Evolutionary conservation across 2,113 vertebrate species (phyloP).

Genomic region (Agapornis roseicollis): DNA sequence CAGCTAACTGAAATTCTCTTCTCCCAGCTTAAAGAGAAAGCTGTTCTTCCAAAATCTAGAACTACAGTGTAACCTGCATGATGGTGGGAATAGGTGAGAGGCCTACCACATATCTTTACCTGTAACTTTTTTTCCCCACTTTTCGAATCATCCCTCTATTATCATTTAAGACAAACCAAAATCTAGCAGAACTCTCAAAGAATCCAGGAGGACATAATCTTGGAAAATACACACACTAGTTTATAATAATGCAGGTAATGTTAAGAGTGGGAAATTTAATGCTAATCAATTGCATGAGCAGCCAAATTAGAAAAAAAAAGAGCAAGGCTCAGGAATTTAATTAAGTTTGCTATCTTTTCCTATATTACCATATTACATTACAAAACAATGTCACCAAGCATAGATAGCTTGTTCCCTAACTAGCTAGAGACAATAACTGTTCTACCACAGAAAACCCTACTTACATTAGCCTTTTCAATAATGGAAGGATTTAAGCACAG

Average conservation of each 20-base stretch:
- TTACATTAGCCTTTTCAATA: not conserved
- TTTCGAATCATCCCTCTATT: not conserved
- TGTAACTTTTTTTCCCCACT: not conserved
- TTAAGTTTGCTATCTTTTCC: too few relatives aligned
- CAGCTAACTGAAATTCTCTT: not conserved
- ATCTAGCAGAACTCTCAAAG: not conserved
- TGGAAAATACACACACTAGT: not conserved
- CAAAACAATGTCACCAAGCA: not conserved
- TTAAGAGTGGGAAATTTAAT: not conserved
- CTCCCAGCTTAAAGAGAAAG: not conserved
- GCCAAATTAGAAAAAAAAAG: not conserved
- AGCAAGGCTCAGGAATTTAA: not conserved
- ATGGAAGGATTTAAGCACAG: not conserved
- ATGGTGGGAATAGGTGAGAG: not conserved
- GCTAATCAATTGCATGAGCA: not conserved
- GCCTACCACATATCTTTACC: not conserved
- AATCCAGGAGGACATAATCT: not conserved
- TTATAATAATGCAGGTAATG: not conserved
- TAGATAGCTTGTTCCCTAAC: not conserved
- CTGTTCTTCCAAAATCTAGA: not conserved
- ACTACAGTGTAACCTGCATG: not conserved
- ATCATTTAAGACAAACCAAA: not conserved
- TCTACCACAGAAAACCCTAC: not conserved
- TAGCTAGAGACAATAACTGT: not conserved
- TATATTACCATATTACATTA: not conserved